Conservation (phyloP, 2,113 vertebrate genomes). For the Bufo bufo region DNA sequence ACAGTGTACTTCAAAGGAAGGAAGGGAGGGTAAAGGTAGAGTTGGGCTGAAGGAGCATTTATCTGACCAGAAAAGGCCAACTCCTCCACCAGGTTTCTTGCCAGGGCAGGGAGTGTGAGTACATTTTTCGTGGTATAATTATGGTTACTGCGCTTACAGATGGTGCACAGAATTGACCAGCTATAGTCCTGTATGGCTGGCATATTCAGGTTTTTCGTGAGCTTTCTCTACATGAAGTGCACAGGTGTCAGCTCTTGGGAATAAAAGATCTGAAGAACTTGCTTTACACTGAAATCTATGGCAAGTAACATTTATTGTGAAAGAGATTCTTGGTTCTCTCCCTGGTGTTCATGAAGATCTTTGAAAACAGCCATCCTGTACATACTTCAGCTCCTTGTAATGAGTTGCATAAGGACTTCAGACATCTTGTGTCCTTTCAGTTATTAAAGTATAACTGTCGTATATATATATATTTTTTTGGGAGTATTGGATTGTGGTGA, state of each 20-base stretch:
- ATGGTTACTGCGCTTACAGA: too few relatives aligned
- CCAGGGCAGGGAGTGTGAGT: too few relatives aligned
- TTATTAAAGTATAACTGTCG: not conserved
- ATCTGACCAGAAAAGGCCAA: too few relatives aligned
- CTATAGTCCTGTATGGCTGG: not conserved
- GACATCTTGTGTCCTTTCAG: not conserved
- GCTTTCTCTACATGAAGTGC: not conserved
- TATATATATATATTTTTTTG: too few relatives aligned
- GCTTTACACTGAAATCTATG: not conserved
- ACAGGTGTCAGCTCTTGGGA: not conserved
- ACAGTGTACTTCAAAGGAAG: too few relatives aligned
- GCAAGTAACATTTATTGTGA: not conserved
- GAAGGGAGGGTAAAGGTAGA: too few relatives aligned
- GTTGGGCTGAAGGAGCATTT: too few relatives aligned
- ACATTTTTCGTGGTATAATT: too few relatives aligned
- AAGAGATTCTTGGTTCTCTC: not conserved
- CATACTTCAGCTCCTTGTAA: not conserved
- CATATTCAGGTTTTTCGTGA: not conserved
- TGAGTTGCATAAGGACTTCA: not conserved
- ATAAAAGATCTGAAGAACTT: not conserved
- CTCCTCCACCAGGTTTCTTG: too few relatives aligned
- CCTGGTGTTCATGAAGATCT: not conserved
- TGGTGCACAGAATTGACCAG: too few relatives aligned
- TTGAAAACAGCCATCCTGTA: not conserved
- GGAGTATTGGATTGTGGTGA: too few relatives aligned